A percentile compares a stretch with the other conserved stretches of the same genome.
Conservation (phyloP, 2,888 invertebrate species). For the Serrognathus titanus region DNA sequence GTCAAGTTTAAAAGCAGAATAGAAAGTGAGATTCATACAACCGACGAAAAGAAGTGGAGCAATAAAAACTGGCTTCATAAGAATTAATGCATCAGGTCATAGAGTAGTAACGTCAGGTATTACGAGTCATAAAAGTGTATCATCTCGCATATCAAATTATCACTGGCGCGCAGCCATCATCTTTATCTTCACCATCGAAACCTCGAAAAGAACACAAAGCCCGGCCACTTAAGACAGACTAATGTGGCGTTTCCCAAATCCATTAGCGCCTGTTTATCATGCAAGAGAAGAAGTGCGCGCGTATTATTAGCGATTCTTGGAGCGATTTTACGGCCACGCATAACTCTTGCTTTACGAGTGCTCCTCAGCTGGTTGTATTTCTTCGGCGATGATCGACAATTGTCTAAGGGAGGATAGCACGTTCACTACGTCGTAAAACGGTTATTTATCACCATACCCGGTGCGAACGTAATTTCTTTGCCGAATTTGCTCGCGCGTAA, state of each 20-base stretch:
- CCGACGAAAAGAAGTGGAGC: too few relatives aligned
- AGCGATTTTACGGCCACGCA: slow-evolving; percentile 18
- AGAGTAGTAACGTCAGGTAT: too few relatives aligned
- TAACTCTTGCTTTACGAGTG: slow-evolving; percentile 21
- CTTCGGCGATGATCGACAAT: slow-evolving; percentile 23
- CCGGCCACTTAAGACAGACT: too few relatives aligned
- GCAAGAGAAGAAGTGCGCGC: background rate
- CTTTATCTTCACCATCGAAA: too few relatives aligned
- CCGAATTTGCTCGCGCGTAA: slow-evolving; percentile 16
- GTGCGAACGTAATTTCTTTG: slow-evolving; percentile 18
- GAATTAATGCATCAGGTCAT: too few relatives aligned
- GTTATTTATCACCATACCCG: slow-evolving; percentile 22
- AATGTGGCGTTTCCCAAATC: background rate
- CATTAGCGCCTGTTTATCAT: slow-evolving; percentile 1
- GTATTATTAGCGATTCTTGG: background rate
- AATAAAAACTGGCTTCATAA: too few relatives aligned
- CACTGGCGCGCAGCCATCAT: too few relatives aligned
- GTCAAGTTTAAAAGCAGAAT: too few relatives aligned
- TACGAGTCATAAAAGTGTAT: too few relatives aligned
- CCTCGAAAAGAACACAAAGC: too few relatives aligned
- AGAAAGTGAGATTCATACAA: too few relatives aligned
- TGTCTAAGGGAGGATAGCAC: slow-evolving; percentile 20
- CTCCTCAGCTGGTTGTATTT: slow-evolving; percentile 22
- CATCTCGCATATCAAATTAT: too few relatives aligned
- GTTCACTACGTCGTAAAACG: slow-evolving; percentile 22